These are phyloP conservation scores for Geococcyx californianus DNA, from an alignment of 2,113 vertebrate species.

Conservation along the genomic window DNA sequence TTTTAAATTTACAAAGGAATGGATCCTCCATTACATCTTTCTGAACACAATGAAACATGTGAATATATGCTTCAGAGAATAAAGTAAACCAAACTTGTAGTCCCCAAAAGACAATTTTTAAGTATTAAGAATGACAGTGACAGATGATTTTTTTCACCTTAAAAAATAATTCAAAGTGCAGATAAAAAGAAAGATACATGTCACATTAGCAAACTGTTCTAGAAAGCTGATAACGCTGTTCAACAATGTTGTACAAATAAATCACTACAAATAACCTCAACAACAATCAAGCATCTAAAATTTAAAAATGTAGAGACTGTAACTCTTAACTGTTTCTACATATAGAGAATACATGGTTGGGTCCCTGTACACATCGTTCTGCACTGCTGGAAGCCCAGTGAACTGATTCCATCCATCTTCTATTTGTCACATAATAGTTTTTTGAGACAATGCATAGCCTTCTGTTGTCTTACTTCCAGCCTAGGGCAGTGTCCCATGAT, in stretches of 20 bases:
- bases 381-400: not conserved
- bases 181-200: not conserved
- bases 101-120: not conserved
- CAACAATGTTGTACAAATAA: not conserved
- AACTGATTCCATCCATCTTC: conserved; percentile 22
- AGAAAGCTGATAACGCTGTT: not conserved
- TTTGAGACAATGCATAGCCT: not conserved
- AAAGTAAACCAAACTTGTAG: not conserved
- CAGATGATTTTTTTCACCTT: not conserved
- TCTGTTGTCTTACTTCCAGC: not conserved
- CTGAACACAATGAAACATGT: not conserved
- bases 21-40: not conserved
- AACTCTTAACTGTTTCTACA: not conserved
- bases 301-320: not conserved
- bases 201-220: conserved; percentile 22
- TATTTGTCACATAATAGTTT: not conserved
- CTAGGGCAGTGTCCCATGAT: not conserved
- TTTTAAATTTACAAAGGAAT: not conserved
- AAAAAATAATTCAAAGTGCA: conserved; percentile 8
- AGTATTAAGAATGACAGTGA: not conserved
- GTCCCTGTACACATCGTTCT: not conserved
- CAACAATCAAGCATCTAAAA: conserved; percentile 15
- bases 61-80: not conserved
- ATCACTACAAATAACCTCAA: not conserved
- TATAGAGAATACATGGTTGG: not conserved